These are phyloP conservation scores for Leptopilina syphax DNA, from an alignment of 2,888 invertebrate species.

Conservation along the genomic window DNA sequence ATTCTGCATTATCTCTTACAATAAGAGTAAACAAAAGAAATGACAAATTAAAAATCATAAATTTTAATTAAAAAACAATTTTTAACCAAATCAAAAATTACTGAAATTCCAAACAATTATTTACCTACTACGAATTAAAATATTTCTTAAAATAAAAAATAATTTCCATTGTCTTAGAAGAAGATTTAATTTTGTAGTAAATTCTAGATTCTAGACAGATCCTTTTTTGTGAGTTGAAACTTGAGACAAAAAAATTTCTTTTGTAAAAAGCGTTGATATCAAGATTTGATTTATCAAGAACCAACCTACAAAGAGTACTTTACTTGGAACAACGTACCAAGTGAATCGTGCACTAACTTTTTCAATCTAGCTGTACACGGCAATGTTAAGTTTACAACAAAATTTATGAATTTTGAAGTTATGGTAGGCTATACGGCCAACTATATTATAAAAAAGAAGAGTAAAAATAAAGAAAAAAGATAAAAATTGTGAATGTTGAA, in stretches of 20 bases:
- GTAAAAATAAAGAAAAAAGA: neutral
- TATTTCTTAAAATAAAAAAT: no score
- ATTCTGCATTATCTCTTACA: no score
- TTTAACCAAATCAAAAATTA: no score
- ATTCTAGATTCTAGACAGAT: neutral
- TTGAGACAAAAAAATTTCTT: constrained; percentile 36
- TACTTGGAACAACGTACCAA: constrained; percentile 52
- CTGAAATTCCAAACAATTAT: no score
- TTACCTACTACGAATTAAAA: no score
- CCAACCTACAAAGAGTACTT: constrained; percentile 2
- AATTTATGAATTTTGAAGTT: constrained; percentile 36
- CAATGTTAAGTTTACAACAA: constrained; percentile 53
- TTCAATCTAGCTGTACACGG: constrained; percentile 56
- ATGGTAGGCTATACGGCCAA: neutral
- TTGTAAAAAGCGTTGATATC: constrained; percentile 42
- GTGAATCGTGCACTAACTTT: constrained; percentile 57
- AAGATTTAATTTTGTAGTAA: no score
- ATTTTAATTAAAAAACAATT: no score
- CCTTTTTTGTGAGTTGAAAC: neutral
- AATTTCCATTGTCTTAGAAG: no score
- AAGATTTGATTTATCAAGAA: constrained; percentile 43
- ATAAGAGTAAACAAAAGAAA: no score
- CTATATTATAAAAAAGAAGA: neutral
- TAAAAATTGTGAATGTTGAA: neutral
- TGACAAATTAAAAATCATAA: no score